A percentile compares a stretch with the other conserved stretches of the same genome.
Evolutionary conservation across 2,113 vertebrate species (phyloP).

Genomic region (Sinocyclocheilus anophthalmus): DNA sequence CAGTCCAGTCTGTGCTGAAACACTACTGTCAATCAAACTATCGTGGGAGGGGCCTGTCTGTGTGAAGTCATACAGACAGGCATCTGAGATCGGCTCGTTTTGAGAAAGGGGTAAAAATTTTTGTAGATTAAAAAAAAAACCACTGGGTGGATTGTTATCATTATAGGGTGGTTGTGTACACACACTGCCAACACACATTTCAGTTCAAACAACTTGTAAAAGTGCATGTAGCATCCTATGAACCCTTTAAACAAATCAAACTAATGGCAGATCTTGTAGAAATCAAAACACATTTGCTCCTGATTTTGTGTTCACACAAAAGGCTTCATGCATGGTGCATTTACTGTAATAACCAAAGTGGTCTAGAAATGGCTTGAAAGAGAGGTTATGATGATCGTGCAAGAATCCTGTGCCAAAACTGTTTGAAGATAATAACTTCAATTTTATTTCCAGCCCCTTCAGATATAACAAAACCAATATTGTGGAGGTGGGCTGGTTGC

Average conservation of each 20-base stretch:
- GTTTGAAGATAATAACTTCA: slow-evolving; percentile 31
- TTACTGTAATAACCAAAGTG: slow-evolving; percentile 3
- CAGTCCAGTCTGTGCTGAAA: no score
- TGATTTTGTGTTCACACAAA: slow-evolving; percentile 21
- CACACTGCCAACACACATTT: no score
- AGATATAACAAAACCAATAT: slow-evolving; percentile 12
- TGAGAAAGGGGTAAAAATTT: no score
- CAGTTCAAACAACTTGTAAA: no score
- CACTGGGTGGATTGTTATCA: no score
- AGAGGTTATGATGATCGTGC: neutral
- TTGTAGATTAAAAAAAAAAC: no score
- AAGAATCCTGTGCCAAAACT: slow-evolving; percentile 18
- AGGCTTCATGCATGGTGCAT: slow-evolving; percentile 15
- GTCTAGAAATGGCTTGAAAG: neutral
- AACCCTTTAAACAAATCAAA: neutral
- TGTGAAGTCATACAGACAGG: no score
- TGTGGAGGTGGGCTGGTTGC: slow-evolving; percentile 3
- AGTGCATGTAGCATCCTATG: no score
- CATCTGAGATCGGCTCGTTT: no score
- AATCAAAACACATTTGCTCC: slow-evolving; percentile 8
- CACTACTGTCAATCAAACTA: no score
- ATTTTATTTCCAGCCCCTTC: slow-evolving; percentile 30
- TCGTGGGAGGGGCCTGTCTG: no score
- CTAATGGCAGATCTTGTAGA: neutral
- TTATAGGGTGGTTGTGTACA: no score